Conservation (phyloP, 2,113 vertebrate genomes). For the Microcebus griseorufus region DNA sequence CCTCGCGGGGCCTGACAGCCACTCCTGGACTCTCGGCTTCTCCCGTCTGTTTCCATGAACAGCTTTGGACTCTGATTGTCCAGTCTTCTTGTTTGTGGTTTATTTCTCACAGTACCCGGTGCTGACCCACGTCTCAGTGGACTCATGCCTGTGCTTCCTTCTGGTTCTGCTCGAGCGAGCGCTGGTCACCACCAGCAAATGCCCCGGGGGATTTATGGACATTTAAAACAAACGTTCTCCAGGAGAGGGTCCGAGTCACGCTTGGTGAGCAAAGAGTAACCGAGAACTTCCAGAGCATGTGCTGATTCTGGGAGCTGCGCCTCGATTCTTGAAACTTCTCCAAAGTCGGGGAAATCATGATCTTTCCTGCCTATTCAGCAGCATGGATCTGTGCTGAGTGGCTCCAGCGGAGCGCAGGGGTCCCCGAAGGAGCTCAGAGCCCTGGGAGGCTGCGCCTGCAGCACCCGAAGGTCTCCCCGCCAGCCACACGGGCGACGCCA, state of each 20-base stretch:
- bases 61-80: too few species aligned
- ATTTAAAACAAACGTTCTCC: not conserved
- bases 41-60: not conserved
- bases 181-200: fast-evolving
- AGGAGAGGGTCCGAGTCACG: too few species aligned
- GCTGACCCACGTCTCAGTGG: not conserved
- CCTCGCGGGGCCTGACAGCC: not conserved
- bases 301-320: not conserved
- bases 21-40: not conserved
- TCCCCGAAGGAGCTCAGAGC: not conserved
- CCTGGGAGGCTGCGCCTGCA: not conserved
- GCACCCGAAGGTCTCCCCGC: not conserved
- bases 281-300: not conserved
- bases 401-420: not conserved
- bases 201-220: not conserved
- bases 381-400: not conserved
- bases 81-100: not conserved
- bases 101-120: not conserved
- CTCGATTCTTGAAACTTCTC: not conserved
- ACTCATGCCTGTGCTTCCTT: not conserved
- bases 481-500: fast-evolving
- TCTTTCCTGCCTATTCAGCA: not conserved
- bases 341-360: not conserved
- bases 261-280: too few species aligned
- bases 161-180: fast-evolving